These are phyloP conservation scores for Oncorhynchus masou DNA, from an alignment of 2,113 vertebrate genomes.

Conservation along the genomic window DNA sequence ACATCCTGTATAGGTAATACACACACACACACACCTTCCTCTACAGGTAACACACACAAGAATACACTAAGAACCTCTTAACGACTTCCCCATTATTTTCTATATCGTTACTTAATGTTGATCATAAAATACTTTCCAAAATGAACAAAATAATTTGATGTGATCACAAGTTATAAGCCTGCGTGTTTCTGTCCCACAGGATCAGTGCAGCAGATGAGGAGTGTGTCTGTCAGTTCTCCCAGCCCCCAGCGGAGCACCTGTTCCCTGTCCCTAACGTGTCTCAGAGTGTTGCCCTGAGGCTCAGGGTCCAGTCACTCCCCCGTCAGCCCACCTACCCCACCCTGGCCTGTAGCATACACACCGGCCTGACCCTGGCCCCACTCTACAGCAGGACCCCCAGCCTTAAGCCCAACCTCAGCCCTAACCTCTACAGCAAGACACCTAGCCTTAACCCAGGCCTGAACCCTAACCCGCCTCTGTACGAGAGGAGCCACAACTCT, in stretches of 20 bases:
- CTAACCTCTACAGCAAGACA: slow-evolving; percentile 57
- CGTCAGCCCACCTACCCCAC: slow-evolving; percentile 94
- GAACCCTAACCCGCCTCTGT: slow-evolving; percentile 75
- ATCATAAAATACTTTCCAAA: too few relatives aligned
- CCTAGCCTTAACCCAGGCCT: slow-evolving; percentile 55
- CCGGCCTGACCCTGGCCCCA: slow-evolving; percentile 65
- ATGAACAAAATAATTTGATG: too few relatives aligned
- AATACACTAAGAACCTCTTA: not conserved
- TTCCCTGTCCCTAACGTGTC: slow-evolving; percentile 96
- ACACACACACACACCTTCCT: not conserved
- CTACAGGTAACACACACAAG: not conserved
- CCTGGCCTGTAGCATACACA: slow-evolving; percentile 93
- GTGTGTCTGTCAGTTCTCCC: slow-evolving; percentile 90
- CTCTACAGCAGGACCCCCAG: slow-evolving; percentile 64
- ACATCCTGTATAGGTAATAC: slow-evolving; percentile 94
- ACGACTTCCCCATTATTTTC: not conserved
- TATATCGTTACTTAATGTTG: too few relatives aligned
- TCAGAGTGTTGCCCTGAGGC: slow-evolving; percentile 93
- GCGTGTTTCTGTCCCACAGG: slow-evolving; percentile 67
- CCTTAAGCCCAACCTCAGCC: slow-evolving; percentile 64
- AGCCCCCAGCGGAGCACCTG: slow-evolving; percentile 90
- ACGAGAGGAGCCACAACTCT: slow-evolving; percentile 71
- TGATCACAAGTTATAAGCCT: too few relatives aligned
- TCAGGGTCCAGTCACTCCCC: slow-evolving; percentile 94
- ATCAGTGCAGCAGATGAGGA: slow-evolving; percentile 94